phyloP scores from a whole-genome alignment of 2,797 vertebrate species.

The Sebastolobus altivelis region DNA sequence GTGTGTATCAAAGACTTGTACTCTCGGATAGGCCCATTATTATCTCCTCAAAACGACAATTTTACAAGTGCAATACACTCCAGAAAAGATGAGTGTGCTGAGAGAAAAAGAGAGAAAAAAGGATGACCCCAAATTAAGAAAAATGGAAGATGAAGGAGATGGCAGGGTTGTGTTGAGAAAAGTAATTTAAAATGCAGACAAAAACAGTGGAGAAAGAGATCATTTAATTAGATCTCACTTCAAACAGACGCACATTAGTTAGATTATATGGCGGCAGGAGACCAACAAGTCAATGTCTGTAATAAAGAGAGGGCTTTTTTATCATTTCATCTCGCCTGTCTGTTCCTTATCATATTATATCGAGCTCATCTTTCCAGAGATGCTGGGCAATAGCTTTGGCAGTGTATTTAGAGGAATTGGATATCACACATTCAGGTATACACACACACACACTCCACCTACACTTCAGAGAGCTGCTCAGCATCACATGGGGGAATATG shows the following conservation, averaged over 20 bases:
- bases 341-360: constrained; percentile 46
- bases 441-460: constrained; percentile 53
- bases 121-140: not conserved
- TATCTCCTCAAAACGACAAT: constrained; percentile 21
- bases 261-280: constrained; percentile 21
- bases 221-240: constrained; percentile 59
- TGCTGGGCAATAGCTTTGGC: constrained; percentile 9
- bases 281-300: constrained; percentile 38
- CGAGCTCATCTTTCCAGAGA: constrained; percentile 40
- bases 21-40: not conserved
- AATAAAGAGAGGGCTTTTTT: constrained; percentile 45
- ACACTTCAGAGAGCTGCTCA: constrained; percentile 54
- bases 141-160: constrained; percentile 10
- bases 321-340: constrained; percentile 41
- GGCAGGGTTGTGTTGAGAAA: constrained; percentile 7
- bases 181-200: constrained; percentile 16
- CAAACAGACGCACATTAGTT: constrained; percentile 33
- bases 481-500: constrained; percentile 46
- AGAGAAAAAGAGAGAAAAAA: not conserved
- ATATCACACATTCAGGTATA: constrained; percentile 56
- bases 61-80: constrained; percentile 7
- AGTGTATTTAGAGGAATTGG: constrained; percentile 26
- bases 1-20: constrained; percentile 29
- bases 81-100: not conserved
- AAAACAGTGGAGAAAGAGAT: constrained; percentile 32